A percentile compares a stretch with the other conserved stretches of the same genome.
phyloP scores from a whole-genome alignment of 2,888 invertebrate species.

The Priocnemis perturbator region DNA sequence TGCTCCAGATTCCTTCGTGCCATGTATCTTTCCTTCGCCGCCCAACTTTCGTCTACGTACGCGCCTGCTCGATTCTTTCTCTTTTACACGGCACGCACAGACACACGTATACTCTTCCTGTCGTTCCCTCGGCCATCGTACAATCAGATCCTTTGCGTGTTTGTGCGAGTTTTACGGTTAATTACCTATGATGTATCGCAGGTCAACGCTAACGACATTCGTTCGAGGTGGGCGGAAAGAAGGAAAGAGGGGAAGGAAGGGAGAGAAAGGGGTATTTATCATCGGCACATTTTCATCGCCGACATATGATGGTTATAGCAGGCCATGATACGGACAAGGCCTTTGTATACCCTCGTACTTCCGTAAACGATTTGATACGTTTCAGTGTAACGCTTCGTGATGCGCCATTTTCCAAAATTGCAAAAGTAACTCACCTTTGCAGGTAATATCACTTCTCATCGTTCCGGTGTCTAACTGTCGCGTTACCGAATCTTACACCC shows the following conservation, averaged over 20 bases:
- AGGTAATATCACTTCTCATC: not conserved
- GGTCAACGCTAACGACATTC: constrained; percentile 35
- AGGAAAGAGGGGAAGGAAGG: not conserved
- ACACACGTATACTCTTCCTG: constrained; percentile 3
- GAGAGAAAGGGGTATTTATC: constrained; percentile 21
- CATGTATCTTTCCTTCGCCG: not conserved
- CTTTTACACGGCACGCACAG: not conserved
- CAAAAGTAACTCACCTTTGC: not conserved
- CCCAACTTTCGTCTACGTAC: not conserved
- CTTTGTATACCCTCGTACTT: not conserved
- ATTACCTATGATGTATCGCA: constrained; percentile 54
- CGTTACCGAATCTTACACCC: too few relatives aligned
- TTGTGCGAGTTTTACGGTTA: constrained; percentile 47
- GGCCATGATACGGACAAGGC: too few relatives aligned
- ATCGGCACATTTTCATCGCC: constrained; percentile 43
- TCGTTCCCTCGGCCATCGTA: constrained; percentile 3
- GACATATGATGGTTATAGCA: constrained; percentile 9
- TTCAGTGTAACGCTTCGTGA: not conserved
- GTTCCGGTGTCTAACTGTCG: too few relatives aligned
- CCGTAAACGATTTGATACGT: too few relatives aligned
- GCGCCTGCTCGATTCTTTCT: not conserved
- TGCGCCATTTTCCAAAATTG: too few relatives aligned
- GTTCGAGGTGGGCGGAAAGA: not conserved
- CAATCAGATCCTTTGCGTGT: constrained; percentile 12
- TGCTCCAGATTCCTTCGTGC: not conserved